Base-by-base conservation (phyloP, 1,140 invertebrate species). In the Zaprionus vittiger region DNA sequence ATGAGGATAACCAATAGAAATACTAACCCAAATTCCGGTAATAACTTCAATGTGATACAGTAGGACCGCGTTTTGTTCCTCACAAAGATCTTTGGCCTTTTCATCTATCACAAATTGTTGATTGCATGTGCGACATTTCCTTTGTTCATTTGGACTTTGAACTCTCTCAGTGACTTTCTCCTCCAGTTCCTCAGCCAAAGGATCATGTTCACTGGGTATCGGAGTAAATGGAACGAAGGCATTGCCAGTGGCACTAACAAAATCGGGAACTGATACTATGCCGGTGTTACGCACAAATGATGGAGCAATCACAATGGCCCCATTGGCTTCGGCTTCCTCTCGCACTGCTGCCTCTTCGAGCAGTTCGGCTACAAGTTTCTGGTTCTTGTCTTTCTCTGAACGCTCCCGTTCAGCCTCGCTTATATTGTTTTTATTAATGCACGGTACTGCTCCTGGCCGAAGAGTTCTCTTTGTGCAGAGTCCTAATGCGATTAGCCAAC, bases 11-110 rank as follows among this genome's bases (percentile, higher is more conserved):
- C 31, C 31, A 34, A 34, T 34, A 34, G 31, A 47, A 47, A 47
- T 28, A 81, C 68, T n/a, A 14, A 87, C 84, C 85, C 81, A 90
- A 31, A 87, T 77, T 3, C 84, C 84, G 5, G 85, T 90, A 5
- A 87, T 84, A 15, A 85, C 85, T 90, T 87, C 84, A 5, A 87
- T 85, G 57, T 90, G 84, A 52, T 76, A 84, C 5, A 87, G 63
- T 44, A 90, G 60, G 1, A 90, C 71, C 7, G 66, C 76, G 34
- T 87, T 90, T 15, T 70, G 31, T 4, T 75, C 56, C 4, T 70
- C 55, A 22, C 69, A 68, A 0, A 90, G 71, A 69, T 87, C 76
- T 54, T 89, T 89, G 6, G 54, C 57, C 5, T 24, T 63, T 4
- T 64, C 64, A 49, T 70, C 74, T 7, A 61, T 34, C 0, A 37